Evolutionary conservation across 1,140 invertebrate species (phyloP).

Genomic region (Phymorhynchus buccinoides): DNA sequence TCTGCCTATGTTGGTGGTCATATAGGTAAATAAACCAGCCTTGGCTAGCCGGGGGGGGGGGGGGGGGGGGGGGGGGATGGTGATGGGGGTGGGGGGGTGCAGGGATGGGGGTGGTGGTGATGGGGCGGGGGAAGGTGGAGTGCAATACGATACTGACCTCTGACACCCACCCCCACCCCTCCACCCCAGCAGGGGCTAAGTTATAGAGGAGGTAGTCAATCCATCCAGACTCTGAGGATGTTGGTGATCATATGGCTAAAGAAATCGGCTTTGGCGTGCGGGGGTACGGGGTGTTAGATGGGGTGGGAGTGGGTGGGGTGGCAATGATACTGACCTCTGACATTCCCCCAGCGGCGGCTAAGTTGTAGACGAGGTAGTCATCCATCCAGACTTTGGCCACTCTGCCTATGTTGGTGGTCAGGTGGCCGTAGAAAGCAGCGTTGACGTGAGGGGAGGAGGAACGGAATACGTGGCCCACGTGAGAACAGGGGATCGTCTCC

Average conservation of each 20-base stretch:
- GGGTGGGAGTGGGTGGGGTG: no score
- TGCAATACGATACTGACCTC: not conserved
- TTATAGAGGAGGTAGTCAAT: not conserved
- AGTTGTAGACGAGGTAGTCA: conserved; percentile 81
- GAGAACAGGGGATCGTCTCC: conserved; percentile 95
- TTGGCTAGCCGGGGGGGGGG: not conserved
- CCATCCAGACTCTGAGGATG: not conserved
- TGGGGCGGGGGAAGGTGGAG: not conserved
- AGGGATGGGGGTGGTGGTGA: not conserved
- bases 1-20: conserved; percentile 70
- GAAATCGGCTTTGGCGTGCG: not conserved
- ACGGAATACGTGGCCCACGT: conserved; percentile 97
- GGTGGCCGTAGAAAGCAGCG: not conserved
- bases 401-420: conserved; percentile 70
- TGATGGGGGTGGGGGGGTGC: not conserved
- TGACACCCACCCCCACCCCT: not conserved
- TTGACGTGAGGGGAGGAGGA: conserved; percentile 91
- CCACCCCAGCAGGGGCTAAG: no score
- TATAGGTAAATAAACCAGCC: no score
- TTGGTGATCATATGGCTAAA: not conserved
- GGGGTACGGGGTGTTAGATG: not conserved
- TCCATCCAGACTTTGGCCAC: conserved; percentile 82
- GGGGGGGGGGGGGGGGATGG: not conserved
- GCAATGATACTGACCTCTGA: not conserved
- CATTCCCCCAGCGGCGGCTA: not conserved